These are phyloP conservation scores for Eumaeus atala DNA, from an alignment of 1,140 invertebrate species.

Conservation along the genomic window DNA sequence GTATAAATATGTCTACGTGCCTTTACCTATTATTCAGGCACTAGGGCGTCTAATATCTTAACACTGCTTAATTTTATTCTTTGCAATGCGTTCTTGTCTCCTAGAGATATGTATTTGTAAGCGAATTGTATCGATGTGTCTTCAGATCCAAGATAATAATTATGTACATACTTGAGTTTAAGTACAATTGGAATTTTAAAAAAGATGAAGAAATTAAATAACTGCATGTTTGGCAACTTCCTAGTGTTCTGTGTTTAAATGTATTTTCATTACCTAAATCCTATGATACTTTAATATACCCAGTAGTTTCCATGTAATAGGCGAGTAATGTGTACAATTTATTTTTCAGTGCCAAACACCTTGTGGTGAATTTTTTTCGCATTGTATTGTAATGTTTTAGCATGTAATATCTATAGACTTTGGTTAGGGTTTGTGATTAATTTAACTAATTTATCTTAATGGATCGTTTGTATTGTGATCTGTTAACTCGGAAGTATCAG, in stretches of 20 bases:
- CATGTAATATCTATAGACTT: constrained; percentile 5
- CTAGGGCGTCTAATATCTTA: too few species aligned
- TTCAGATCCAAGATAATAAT: constrained; percentile 7
- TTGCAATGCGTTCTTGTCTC: too few species aligned
- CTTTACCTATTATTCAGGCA: too few species aligned
- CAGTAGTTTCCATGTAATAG: too few species aligned
- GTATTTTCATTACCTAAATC: background rate
- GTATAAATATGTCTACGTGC: too few species aligned
- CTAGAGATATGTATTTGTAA: too few species aligned
- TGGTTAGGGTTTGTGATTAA: background rate
- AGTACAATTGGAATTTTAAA: background rate
- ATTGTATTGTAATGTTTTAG: background rate
- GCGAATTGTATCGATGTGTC: background rate
- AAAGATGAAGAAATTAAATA: background rate
- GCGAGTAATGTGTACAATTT: background rate
- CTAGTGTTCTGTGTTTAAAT: background rate
- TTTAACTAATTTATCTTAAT: background rate
- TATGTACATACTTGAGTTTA: background rate
- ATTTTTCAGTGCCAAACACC: constrained; percentile 4
- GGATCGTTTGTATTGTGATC: constrained; percentile 3
- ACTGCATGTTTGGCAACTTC: background rate
- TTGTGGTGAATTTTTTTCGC: too few species aligned
- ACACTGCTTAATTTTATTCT: too few species aligned
- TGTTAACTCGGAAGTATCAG: constrained; percentile 1
- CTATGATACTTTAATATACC: background rate